Evolutionary conservation across 2,888 invertebrate species (phyloP), one percentile per base, ranked within the genome.

Genomic region (Trachelus stipa): DNA sequence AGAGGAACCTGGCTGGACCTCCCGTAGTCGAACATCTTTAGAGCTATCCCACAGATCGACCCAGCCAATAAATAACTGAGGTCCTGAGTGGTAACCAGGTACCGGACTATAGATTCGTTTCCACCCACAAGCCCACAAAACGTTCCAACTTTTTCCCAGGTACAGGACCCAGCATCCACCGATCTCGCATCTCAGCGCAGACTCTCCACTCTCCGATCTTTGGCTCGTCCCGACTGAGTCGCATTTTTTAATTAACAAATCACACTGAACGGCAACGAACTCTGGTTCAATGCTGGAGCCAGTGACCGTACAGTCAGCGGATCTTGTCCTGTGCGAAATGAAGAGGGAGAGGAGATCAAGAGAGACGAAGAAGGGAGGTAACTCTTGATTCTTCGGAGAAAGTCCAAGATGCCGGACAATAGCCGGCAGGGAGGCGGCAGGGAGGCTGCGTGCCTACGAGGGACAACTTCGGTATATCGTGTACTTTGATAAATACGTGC

Each of bases 401-500:
- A 23, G 9, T 56, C 56, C 23, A 23, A 23, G 56, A 56, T 56
- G 23, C 23, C 1, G 23, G 56, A 23, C 56, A 23, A 56, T 56
- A 23, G 23, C 9, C 23, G 23, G 23, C 56, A 34, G 2, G 71
- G 71, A 71, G 71, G 12, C 12, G 0, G 0, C 35, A 23, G 9
- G 12, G 71, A 71, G 71, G 71, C 71, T 71, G 71, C 9, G 71
- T 11, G 12, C 33, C 71, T 71, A 71, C 71, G 12, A 33, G 71
- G 12, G 4, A 31, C 12, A 34, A 31, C 71, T 33, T 34, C 23
- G 12, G 71, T 34, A 9, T 34, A 34, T 23, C 71, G 71, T 56
- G 56, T 56, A 56, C 56, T 56, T 56, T 56, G 56, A 56, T 56
- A 56, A 56, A 23, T 40, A 73, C 73, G 56, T 56, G 40, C 69